These are phyloP conservation scores for Augochlora pura DNA, from an alignment of 1,140 invertebrate genomes.

Conservation along the genomic window DNA sequence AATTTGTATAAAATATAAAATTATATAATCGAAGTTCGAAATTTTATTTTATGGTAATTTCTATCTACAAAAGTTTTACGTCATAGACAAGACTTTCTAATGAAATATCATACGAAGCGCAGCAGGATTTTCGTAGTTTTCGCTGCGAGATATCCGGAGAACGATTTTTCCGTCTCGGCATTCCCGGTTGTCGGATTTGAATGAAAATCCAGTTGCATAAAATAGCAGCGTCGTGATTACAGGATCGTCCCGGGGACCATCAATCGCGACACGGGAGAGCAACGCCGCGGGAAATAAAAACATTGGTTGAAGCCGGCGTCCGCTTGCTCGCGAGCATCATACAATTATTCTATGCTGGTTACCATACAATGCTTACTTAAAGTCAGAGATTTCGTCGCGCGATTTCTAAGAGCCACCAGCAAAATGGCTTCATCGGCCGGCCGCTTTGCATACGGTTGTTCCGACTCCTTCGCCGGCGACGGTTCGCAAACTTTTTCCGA, in stretches of 20 bases:
- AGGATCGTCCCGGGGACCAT: not conserved
- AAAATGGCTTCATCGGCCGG: slow-evolving; percentile 59
- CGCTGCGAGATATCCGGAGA: no score
- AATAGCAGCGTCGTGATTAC: not conserved
- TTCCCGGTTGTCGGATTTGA: not conserved
- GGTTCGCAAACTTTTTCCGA: not conserved
- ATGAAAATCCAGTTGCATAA: not conserved
- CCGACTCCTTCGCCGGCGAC: slow-evolving; percentile 5
- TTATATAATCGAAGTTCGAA: no score
- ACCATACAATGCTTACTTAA: slow-evolving; percentile 62
- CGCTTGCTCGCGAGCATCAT: slow-evolving; percentile 20
- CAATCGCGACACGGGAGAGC: not conserved
- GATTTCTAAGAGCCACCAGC: slow-evolving; percentile 49
- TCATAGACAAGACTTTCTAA: no score
- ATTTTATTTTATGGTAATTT: no score
- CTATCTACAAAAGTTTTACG: no score
- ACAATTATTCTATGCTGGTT: slow-evolving; percentile 56
- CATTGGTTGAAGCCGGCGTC: slow-evolving; percentile 3
- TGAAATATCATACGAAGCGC: no score
- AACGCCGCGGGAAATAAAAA: slow-evolving; percentile 36
- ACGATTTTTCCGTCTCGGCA: no score
- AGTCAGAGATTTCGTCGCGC: slow-evolving; percentile 54
- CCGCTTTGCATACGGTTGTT: slow-evolving; percentile 41
- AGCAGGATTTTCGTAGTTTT: no score
- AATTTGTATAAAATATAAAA: no score